phyloP scores from a whole-genome alignment of 2,113 vertebrate genomes.

The Excalfactoria chinensis region DNA sequence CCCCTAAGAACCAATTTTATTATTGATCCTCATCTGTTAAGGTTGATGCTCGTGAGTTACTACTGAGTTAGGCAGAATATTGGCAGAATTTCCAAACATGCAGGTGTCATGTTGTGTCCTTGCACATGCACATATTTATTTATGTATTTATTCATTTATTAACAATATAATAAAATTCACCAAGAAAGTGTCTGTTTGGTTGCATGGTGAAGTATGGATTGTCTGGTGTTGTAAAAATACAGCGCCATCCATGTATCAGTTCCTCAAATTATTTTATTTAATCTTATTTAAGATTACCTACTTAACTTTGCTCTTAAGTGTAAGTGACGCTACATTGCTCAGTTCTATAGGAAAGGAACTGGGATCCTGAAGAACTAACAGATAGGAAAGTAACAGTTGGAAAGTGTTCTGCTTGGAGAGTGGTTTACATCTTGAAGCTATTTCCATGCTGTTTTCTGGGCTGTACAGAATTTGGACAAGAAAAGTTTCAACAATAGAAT shows the following conservation, averaged over 20 bases:
- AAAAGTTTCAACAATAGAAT: not conserved
- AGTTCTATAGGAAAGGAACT: not conserved
- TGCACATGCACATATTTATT: not conserved
- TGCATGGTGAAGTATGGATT: not conserved
- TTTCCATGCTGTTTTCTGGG: not conserved
- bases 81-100: not conserved
- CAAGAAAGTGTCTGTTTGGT: not conserved
- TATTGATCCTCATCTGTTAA: not conserved
- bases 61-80: not conserved
- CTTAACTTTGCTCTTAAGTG: not conserved
- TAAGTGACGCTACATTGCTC: not conserved
- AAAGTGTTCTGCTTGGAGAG: not conserved
- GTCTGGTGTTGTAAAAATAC: not conserved
- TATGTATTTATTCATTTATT: not conserved
- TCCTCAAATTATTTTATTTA: not conserved
- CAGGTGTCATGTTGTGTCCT: not conserved
- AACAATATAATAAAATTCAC: not conserved
- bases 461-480: not conserved
- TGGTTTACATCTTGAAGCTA: not conserved
- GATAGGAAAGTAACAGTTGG: not conserved
- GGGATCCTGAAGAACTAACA: not conserved
- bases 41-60: not conserved
- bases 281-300: not conserved
- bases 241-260: not conserved
- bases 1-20: accelerated